Conservation (phyloP, 2,888 invertebrate species). For the Phanerotoma sp. region DNA sequence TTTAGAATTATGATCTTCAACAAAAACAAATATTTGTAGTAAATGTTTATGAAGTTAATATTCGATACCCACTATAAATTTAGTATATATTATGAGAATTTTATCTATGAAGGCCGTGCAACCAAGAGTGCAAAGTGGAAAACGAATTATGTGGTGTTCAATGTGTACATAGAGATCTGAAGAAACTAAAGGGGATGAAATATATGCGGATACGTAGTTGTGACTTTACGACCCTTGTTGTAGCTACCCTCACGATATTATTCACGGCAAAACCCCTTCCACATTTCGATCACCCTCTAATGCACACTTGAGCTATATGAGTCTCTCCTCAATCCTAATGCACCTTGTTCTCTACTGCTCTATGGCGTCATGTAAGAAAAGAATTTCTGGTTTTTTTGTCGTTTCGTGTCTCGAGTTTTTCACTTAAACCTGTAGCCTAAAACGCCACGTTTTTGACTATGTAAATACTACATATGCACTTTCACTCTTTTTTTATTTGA, state of each 20-base stretch:
- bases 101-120: not conserved
- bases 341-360: slow-evolving; percentile 29
- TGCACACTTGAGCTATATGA: slow-evolving; percentile 35
- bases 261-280: slow-evolving; percentile 23
- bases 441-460: too few relatives aligned
- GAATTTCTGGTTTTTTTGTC: not conserved
- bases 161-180: slow-evolving; percentile 9
- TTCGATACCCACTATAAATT: not conserved
- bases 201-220: slow-evolving; percentile 29
- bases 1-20: not conserved
- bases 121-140: not conserved
- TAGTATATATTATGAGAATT: not conserved
- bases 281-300: slow-evolving; percentile 43
- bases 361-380: not conserved
- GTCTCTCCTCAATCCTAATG: slow-evolving; percentile 34
- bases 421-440: not conserved
- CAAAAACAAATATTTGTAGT: not conserved
- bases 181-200: slow-evolving; percentile 9
- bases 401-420: not conserved
- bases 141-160: slow-evolving; percentile 1
- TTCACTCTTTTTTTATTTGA: too few relatives aligned
- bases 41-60: not conserved
- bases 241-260: slow-evolving; percentile 27
- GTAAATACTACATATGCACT: too few relatives aligned
- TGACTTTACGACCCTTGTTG: slow-evolving; percentile 32